These are phyloP conservation scores for Tetragonula carbonaria DNA, from an alignment of 2,888 invertebrate species.

Conservation along the genomic window DNA sequence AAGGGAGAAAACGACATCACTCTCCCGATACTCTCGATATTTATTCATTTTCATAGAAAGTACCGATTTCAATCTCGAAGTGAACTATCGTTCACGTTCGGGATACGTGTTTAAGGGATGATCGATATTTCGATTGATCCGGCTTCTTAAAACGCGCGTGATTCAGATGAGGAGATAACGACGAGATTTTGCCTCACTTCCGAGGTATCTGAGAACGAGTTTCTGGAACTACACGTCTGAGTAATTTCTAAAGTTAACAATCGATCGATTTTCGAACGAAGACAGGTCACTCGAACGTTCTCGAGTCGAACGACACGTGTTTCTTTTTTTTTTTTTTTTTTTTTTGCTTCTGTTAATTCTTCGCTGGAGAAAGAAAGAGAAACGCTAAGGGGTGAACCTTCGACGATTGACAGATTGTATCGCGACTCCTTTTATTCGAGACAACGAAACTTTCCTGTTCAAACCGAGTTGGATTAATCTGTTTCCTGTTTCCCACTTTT, in stretches of 20 bases:
- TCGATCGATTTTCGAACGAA: background rate
- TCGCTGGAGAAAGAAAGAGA: background rate
- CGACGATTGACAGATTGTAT: conserved; percentile 10
- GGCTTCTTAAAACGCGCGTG: background rate
- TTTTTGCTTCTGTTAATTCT: background rate
- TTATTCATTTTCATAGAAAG: background rate
- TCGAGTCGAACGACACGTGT: conserved; percentile 30
- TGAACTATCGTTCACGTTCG: background rate
- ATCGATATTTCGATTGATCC: background rate
- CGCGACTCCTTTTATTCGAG: conserved; percentile 2
- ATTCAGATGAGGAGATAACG: background rate
- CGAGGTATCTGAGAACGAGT: background rate
- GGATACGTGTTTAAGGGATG: background rate
- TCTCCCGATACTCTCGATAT: background rate
- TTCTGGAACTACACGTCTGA: background rate
- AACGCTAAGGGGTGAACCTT: background rate
- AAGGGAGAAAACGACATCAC: too few relatives aligned
- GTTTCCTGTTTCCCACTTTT: conserved; percentile 16
- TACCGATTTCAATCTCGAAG: background rate
- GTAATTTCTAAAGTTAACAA: background rate
- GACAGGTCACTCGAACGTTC: conserved; percentile 19
- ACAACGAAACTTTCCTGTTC: conserved; percentile 14
- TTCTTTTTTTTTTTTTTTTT: background rate
- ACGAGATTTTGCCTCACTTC: background rate
- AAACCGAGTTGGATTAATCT: conserved; percentile 5